A percentile compares a stretch with the other conserved stretches of the same genome.
phyloP scores from a whole-genome alignment of 2,888 invertebrate genomes.

The Andrena bucephala region DNA sequence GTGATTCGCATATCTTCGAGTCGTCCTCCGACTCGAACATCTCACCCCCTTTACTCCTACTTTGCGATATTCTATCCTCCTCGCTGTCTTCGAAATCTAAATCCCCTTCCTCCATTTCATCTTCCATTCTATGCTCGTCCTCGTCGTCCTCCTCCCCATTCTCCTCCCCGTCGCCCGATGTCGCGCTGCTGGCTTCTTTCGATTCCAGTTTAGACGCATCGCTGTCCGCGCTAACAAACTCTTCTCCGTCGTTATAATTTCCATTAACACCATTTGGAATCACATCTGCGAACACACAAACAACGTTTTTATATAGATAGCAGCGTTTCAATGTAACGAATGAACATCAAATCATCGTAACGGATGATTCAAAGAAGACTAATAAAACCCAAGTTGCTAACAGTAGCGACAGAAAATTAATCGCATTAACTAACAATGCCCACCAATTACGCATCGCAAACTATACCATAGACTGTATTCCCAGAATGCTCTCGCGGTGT shows the following conservation, averaged over 20 bases:
- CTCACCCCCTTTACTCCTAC: constrained; percentile 61
- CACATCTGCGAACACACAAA: constrained; percentile 79
- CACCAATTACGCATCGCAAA: not conserved
- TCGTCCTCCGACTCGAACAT: constrained; percentile 62
- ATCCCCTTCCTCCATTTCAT: constrained; percentile 59
- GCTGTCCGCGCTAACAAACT: constrained; percentile 66
- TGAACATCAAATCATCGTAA: no score
- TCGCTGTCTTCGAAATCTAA: constrained; percentile 67
- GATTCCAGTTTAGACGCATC: constrained; percentile 64
- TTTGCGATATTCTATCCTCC: constrained; percentile 69
- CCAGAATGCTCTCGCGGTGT: not conserved
- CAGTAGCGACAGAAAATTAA: not conserved
- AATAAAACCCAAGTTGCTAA: not conserved
- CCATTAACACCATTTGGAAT: constrained; percentile 85
- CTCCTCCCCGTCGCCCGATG: constrained; percentile 68
- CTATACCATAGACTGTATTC: not conserved
- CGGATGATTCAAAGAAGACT: not conserved
- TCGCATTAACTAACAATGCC: not conserved
- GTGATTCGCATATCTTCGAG: constrained; percentile 67
- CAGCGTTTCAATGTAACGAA: not conserved
- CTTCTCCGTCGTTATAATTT: constrained; percentile 79
- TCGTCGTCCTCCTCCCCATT: constrained; percentile 65
- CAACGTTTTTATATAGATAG: constrained; percentile 20
- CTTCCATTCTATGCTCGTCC: constrained; percentile 66
- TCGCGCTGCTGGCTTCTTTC: constrained; percentile 64